These are phyloP conservation scores for Leptopilina syphax DNA, from an alignment of 2,888 invertebrate genomes.

Conservation along the genomic window DNA sequence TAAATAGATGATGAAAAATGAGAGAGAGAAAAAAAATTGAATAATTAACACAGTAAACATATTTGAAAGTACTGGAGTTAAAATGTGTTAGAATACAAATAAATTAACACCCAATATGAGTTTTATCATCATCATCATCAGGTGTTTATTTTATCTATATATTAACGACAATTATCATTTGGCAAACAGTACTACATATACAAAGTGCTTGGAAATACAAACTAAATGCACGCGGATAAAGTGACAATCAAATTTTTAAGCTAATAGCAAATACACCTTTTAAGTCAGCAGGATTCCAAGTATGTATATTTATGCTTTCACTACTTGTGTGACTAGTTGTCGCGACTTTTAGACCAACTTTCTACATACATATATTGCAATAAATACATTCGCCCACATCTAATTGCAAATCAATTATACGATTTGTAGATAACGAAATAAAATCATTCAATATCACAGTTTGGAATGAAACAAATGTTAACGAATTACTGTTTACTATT, in stretches of 20 bases:
- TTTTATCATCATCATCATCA: conserved; percentile 48
- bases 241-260: conserved; percentile 63
- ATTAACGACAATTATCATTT: conserved; percentile 59
- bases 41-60: conserved; percentile 14
- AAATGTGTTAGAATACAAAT: background rate
- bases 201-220: conserved; percentile 55
- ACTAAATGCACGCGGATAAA: conserved; percentile 60
- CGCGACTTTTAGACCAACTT: conserved; percentile 61
- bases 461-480: no score
- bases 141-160: conserved; percentile 56
- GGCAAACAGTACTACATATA: conserved; percentile 43
- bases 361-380: conserved; percentile 60
- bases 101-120: conserved; percentile 56
- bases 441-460: conserved; percentile 34
- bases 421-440: conserved; percentile 59
- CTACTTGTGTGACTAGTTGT: conserved; percentile 50
- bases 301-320: conserved; percentile 58
- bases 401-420: conserved; percentile 69
- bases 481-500: no score
- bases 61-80: background rate
- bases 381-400: conserved; percentile 66
- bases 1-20: no score
- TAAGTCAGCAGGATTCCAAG: conserved; percentile 45
- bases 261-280: conserved; percentile 60
- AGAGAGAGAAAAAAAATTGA: background rate